Percentiles rank a stretch among this genome's conserved stretches.
Evolutionary conservation across 92 coral and sea anemone genomes (phyloP).

Genomic region (Parazoanthus swiftii): DNA sequence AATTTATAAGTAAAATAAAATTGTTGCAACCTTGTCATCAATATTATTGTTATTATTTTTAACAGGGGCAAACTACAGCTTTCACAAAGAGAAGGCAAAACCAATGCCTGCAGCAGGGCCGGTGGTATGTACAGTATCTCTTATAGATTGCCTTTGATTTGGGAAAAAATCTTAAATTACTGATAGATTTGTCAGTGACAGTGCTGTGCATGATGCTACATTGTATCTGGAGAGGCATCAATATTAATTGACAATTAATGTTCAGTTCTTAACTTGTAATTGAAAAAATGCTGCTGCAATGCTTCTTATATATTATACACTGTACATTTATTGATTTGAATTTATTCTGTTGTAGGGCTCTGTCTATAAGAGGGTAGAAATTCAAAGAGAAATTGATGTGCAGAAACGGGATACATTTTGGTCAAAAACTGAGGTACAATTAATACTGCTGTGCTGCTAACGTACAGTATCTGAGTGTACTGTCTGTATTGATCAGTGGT

Average conservation of each 20-base stretch:
- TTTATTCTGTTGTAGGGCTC: conserved; percentile 67
- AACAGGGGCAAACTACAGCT: conserved; percentile 95
- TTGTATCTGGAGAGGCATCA: too few species aligned
- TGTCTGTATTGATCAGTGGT: too few species aligned
- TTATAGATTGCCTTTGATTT: neutral
- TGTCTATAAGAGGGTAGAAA: conserved; percentile 80
- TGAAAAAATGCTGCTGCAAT: too few species aligned
- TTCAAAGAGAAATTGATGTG: conserved; percentile 82
- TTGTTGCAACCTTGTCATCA: neutral
- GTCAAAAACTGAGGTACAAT: conserved; percentile 77
- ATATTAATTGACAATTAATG: too few species aligned
- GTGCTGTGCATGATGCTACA: too few species aligned
- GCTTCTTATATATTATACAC: too few species aligned
- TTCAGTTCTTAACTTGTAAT: too few species aligned
- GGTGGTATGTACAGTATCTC: conserved; percentile 62
- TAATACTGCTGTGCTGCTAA: too few species aligned
- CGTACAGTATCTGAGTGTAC: too few species aligned
- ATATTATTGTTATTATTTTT: neutral
- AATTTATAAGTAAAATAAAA: too few species aligned
- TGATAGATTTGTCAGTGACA: too few species aligned
- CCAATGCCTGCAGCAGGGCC: conserved; percentile 87
- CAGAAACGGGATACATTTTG: conserved; percentile 83
- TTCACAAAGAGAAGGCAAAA: conserved; percentile 92
- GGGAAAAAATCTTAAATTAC: too few species aligned
- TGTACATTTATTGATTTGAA: neutral